Evolutionary conservation across 1,140 invertebrate genomes (phyloP).

Genomic region (Trypoxylus dichotomus): DNA sequence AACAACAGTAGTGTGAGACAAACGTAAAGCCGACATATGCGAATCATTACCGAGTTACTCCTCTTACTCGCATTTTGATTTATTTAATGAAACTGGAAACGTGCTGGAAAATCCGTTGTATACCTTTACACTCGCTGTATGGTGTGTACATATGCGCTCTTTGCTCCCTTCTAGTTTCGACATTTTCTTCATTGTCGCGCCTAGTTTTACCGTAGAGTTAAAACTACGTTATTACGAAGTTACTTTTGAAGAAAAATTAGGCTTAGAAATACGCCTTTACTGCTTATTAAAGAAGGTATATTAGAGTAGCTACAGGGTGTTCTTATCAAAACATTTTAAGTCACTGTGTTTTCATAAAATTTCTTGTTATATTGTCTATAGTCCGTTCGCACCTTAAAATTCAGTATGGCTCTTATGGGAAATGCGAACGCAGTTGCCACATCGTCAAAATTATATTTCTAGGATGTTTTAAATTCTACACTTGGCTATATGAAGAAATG

Average conservation of each 20-base stretch:
- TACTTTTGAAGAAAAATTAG: neutral
- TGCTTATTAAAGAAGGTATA: no score
- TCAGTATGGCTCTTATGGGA: no score
- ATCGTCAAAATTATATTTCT: no score
- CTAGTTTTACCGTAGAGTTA: neutral
- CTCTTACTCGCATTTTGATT: neutral
- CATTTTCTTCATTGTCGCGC: neutral
- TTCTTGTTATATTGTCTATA: no score
- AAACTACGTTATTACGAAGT: neutral
- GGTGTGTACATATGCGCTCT: neutral
- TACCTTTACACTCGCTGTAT: neutral
- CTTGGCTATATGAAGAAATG: no score
- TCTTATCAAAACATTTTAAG: no score
- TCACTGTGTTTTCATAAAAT: no score
- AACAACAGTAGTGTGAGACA: neutral
- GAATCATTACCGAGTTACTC: neutral
- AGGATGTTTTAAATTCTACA: no score
- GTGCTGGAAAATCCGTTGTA: neutral
- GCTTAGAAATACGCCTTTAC: no score
- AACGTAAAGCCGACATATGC: slow-evolving; percentile 3
- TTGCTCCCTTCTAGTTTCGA: neutral
- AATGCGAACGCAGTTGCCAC: no score
- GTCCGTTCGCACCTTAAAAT: no score
- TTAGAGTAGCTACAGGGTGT: no score
- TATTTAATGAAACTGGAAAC: slow-evolving; percentile 17